Evolutionary conservation across 2,113 vertebrate species (phyloP).

Genomic region (Onychorhynchus coronatus): DNA sequence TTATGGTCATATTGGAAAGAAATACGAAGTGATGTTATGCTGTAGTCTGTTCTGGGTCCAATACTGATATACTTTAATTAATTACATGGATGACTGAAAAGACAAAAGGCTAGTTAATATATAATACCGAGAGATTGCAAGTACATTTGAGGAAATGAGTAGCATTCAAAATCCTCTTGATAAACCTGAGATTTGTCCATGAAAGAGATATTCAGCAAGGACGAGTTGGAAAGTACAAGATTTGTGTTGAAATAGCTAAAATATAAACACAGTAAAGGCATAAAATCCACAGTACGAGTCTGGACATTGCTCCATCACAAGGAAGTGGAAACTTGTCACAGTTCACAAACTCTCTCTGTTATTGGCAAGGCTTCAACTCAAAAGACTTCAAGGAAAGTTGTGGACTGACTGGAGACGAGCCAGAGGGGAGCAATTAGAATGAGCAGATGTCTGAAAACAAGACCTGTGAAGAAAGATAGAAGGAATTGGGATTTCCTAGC

Average conservation of each 20-base stretch:
- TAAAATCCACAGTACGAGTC: too few relatives aligned
- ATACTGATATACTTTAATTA: not conserved
- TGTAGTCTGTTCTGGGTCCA: not conserved
- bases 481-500: not conserved
- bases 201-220: not conserved
- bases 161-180: not conserved
- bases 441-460: not conserved
- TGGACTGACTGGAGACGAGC: not conserved
- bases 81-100: not conserved
- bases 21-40: not conserved
- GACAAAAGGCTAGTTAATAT: not conserved
- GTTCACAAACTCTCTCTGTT: not conserved
- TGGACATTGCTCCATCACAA: not conserved
- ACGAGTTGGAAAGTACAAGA: not conserved
- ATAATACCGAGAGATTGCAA: not conserved
- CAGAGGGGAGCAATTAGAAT: not conserved
- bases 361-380: not conserved
- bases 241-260: not conserved
- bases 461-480: not conserved
- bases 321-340: not conserved
- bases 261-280: not conserved
- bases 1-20: not conserved
- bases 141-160: not conserved
- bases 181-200: not conserved
- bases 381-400: not conserved